Evolutionary conservation across 2,888 invertebrate species (phyloP).

Genomic region (Lasiommata megera): DNA sequence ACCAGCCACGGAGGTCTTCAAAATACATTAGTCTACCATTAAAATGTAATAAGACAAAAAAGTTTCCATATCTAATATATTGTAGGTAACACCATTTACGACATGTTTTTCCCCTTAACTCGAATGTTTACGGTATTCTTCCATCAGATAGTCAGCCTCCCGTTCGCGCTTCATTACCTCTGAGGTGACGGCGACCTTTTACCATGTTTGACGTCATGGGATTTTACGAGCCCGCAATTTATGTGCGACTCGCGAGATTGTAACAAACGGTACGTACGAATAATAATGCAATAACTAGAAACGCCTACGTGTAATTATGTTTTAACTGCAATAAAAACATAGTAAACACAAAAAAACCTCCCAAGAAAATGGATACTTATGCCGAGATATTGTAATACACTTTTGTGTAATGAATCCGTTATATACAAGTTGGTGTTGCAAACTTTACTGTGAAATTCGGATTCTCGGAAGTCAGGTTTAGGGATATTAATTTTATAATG

Average conservation of each 20-base stretch:
- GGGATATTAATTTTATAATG: no score
- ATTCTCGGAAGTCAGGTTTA: no score
- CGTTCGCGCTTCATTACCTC: slow-evolving; percentile 23
- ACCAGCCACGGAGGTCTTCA: no score
- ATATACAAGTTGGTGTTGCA: no score
- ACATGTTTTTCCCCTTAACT: slow-evolving; percentile 18
- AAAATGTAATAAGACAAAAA: no score
- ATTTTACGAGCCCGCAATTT: slow-evolving; percentile 32
- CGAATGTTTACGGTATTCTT: slow-evolving; percentile 7
- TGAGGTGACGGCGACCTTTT: slow-evolving; percentile 2
- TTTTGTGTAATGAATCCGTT: no score
- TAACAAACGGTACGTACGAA: neutral
- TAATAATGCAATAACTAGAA: neutral
- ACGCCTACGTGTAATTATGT: neutral
- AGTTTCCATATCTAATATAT: no score
- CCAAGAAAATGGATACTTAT: no score
- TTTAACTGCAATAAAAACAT: neutral
- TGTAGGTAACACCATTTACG: neutral
- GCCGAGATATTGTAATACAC: no score
- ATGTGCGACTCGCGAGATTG: slow-evolving; percentile 2
- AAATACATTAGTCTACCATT: no score
- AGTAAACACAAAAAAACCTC: no score
- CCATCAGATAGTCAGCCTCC: slow-evolving; percentile 11
- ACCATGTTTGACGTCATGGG: slow-evolving; percentile 47
- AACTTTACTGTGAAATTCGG: no score